A percentile compares a stretch with the other conserved stretches of the same genome.
Conservation (phyloP, 2,797 vertebrate genomes). For the Catamblyrhynchus diadema region DNA sequence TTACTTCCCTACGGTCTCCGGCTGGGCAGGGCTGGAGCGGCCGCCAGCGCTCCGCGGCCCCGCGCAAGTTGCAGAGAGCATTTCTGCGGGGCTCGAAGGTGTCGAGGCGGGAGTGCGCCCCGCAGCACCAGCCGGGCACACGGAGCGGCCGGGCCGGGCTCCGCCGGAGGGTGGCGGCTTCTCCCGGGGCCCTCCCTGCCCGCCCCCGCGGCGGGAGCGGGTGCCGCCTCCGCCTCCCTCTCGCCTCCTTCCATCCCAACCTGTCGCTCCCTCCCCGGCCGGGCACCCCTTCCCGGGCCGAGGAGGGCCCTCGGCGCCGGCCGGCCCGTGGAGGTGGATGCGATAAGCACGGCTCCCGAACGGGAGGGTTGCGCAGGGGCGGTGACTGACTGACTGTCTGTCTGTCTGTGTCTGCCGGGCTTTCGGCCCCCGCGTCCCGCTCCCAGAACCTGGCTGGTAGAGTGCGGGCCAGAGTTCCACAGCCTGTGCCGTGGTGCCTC, state of each 20-base stretch:
- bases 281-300: background rate
- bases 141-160: background rate
- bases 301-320: background rate
- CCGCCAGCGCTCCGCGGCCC: background rate
- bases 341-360: background rate
- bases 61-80: background rate
- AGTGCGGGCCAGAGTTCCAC: background rate
- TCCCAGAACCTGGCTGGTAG: rapidly evolving
- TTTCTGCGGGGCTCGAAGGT: background rate
- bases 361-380: background rate
- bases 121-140: background rate
- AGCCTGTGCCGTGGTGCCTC: background rate
- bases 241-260: background rate
- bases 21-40: background rate
- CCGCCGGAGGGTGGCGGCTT: background rate
- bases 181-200: background rate
- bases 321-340: background rate
- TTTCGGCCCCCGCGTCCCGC: background rate
- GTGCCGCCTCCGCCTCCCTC: background rate
- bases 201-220: background rate
- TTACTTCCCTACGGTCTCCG: background rate
- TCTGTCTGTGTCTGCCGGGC: no score
- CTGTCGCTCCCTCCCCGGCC: background rate
- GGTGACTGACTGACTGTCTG: no score
- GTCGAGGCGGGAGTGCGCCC: background rate